Evolutionary conservation across 2,113 vertebrate genomes (phyloP).

Genomic region (Varanus komodoensis): DNA sequence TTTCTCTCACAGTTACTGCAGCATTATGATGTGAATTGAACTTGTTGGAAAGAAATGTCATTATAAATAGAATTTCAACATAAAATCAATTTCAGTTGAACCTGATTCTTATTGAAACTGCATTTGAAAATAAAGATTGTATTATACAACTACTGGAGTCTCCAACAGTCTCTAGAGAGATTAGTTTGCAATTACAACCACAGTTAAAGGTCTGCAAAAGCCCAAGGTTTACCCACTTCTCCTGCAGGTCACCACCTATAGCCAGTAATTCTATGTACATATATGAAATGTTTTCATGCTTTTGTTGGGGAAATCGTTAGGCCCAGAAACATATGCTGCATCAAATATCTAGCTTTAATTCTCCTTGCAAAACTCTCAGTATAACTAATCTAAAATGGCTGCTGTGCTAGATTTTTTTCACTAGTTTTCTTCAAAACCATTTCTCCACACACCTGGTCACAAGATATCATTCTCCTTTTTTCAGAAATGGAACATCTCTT

Average conservation of each 20-base stretch:
- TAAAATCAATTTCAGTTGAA: conserved; percentile 23
- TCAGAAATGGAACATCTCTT: not conserved
- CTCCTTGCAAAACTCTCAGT: too few relatives aligned
- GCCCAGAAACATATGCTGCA: too few relatives aligned
- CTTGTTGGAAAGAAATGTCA: not conserved
- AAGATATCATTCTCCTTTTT: not conserved
- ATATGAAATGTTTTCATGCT: not conserved
- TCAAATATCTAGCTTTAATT: not conserved
- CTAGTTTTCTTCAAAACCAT: not conserved
- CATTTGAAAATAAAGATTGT: not conserved
- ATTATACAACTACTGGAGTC: not conserved
- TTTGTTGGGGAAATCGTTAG: not conserved
- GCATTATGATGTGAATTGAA: not conserved
- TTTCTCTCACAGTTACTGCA: not conserved
- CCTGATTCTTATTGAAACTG: not conserved
- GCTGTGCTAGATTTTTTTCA: not conserved
- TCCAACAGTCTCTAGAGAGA: not conserved
- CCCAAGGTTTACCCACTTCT: not conserved
- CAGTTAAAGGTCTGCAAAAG: not conserved
- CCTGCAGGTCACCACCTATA: not conserved
- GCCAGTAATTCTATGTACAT: not conserved
- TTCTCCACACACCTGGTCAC: not conserved
- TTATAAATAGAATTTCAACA: conserved; percentile 19
- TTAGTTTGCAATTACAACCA: not conserved
- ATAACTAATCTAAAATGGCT: not conserved